Percentiles rank a stretch among this genome's conserved stretches.
Evolutionary conservation across 2,888 invertebrate genomes (phyloP).

Genomic region (Steinernema hermaphroditum): DNA sequence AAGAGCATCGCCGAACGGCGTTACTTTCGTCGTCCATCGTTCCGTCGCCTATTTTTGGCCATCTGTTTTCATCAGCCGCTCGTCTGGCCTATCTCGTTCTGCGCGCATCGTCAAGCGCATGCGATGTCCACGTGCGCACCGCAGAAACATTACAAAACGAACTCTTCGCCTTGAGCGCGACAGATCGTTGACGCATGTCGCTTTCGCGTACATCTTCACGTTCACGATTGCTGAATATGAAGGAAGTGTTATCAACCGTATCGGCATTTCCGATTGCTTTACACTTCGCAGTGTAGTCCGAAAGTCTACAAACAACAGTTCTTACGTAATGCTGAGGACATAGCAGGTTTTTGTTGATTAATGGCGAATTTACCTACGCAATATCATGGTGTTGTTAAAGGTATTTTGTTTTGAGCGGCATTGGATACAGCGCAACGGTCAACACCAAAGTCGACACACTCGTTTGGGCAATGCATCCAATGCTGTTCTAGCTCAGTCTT

Average conservation of each 20-base stretch:
- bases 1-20: background rate
- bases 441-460: too few relatives aligned
- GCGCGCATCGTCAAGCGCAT: background rate
- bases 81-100: constrained; percentile 19
- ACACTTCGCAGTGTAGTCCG: background rate
- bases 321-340: too few relatives aligned
- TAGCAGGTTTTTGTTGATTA: too few relatives aligned
- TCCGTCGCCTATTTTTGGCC: constrained; percentile 14
- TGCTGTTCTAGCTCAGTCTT: too few relatives aligned
- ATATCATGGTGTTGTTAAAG: too few relatives aligned
- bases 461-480: too few relatives aligned
- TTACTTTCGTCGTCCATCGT: background rate
- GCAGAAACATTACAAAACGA: constrained; percentile 16
- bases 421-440: too few relatives aligned
- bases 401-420: too few relatives aligned
- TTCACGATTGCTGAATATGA: background rate
- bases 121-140: constrained; percentile 4
- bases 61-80: background rate
- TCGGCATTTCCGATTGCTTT: background rate
- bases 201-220: background rate
- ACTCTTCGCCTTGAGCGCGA: background rate
- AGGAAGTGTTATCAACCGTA: background rate
- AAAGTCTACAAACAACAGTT: too few relatives aligned
- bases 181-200: too few relatives aligned
- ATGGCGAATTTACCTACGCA: too few relatives aligned